Conservation (phyloP, 37 sponge, comb jelly and placozoan species). For the Dysidea cf. avara region DNA sequence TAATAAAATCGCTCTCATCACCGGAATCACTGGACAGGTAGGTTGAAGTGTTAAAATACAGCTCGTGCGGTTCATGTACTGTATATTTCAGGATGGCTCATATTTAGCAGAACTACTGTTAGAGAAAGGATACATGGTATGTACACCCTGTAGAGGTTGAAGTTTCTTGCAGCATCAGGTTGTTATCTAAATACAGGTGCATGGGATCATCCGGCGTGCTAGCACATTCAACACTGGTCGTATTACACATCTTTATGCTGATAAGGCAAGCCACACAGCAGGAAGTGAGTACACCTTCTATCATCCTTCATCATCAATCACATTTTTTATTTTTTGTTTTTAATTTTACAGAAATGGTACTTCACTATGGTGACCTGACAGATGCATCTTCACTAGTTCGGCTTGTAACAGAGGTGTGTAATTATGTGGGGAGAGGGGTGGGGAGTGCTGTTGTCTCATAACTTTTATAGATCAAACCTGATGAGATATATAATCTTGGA, state of each 20-base stretch:
- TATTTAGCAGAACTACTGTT: slow-evolving; percentile 85
- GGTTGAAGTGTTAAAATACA: neutral
- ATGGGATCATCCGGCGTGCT: slow-evolving; percentile 82
- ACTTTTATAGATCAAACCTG: slow-evolving; percentile 63
- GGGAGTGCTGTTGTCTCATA: neutral
- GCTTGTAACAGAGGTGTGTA: slow-evolving; percentile 67
- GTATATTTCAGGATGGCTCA: slow-evolving; percentile 77
- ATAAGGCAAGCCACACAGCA: slow-evolving; percentile 58
- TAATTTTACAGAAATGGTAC: slow-evolving; percentile 40
- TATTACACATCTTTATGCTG: slow-evolving; percentile 75
- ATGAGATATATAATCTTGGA: slow-evolving; percentile 88
- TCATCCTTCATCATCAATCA: neutral
- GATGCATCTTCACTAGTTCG: slow-evolving; percentile 86
- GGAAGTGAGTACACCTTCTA: slow-evolving; percentile 53
- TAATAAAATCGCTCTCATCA: slow-evolving; percentile 61
- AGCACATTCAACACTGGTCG: slow-evolving; percentile 91
- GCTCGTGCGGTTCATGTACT: neutral
- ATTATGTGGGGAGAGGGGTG: neutral
- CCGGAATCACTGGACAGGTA: slow-evolving; percentile 94
- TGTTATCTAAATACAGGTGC: slow-evolving; percentile 48
- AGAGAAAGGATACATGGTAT: slow-evolving; percentile 76
- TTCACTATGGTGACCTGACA: slow-evolving; percentile 94
- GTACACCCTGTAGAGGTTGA: neutral
- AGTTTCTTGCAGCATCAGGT: neutral
- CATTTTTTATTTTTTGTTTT: neutral